These are phyloP conservation scores for Dolichopus griseipennis DNA, from an alignment of 2,888 invertebrate genomes.

Conservation along the genomic window DNA sequence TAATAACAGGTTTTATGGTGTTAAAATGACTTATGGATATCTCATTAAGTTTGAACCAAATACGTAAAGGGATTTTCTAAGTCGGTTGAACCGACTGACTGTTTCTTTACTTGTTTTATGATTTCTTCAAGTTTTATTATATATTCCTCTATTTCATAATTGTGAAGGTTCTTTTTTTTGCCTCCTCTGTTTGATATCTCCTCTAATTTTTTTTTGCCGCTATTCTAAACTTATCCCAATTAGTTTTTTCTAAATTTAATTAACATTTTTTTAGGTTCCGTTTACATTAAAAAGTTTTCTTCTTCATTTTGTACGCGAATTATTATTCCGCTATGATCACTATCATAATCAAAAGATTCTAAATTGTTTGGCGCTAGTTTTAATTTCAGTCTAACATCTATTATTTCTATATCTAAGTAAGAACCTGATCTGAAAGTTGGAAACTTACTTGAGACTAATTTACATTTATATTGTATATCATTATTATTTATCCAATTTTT, in stretches of 20 bases:
- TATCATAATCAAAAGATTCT: too few relatives aligned
- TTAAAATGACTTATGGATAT: too few relatives aligned
- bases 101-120: not conserved
- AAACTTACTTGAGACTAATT: not conserved
- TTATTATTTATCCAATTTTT: not conserved
- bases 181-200: not conserved
- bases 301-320: not conserved
- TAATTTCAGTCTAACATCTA: not conserved
- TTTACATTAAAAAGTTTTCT: not conserved
- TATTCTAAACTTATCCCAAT: not conserved
- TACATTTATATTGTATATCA: not conserved
- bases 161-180: not conserved
- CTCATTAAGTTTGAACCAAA: too few relatives aligned
- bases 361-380: too few relatives aligned
- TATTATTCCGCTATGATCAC: not conserved
- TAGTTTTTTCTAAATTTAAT: not conserved
- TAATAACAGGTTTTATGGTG: too few relatives aligned
- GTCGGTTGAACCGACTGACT: too few relatives aligned
- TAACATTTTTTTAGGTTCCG: not conserved
- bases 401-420: not conserved
- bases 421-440: slow-evolving; percentile 2
- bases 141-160: not conserved
- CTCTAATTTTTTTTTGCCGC: not conserved
- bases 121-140: not conserved
- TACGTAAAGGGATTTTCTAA: too few relatives aligned